Evolutionary conservation across 2,888 invertebrate species (phyloP), one percentile per base, ranked within the genome.

Genomic region (Ctena decussata): DNA sequence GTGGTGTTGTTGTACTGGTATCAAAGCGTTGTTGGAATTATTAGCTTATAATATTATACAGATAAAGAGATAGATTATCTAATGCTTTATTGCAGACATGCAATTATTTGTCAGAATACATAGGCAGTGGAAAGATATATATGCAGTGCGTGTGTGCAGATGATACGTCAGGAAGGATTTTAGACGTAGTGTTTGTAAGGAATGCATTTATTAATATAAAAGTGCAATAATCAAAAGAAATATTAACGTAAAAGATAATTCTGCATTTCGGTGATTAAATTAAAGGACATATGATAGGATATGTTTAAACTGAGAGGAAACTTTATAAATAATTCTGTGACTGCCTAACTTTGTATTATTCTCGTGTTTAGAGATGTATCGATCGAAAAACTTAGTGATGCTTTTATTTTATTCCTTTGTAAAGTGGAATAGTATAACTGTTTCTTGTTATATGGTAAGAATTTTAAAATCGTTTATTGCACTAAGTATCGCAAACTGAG

Each of bases 21-120:
- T 65, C 65, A 65, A 65, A 65, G 65, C 30, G 35, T 65, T 18
- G 32, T 8, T 35, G 65, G 65, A 65, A 65, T 65, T 65, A 65
- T 35, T 65, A 65, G 65, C 32, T 65, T 35, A 65, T 21, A 24
- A 5, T 65, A 65, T 35, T 32, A 11, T 32, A 35, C 65, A 65
- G 65, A 32, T 65, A 35, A 65, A 32, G 24, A 35, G 65, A 35
- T 35, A 35, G 65, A 65, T 65, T 65, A 65, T 32, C 65, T 8
- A 35, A 57, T 32, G 18, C 21, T 15, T 65, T 65, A 65, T 35
- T 65, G 65, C 65, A 65, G 21, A 65, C 5, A 1, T 65, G 35
- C 65, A 65, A 65, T 65, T 65, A 65, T 12, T 35, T 57, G 15
- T 15, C 15, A 21, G 24, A 24, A 2, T 2, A n/a, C 27, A 5